Base-by-base conservation (phyloP, 2,797 vertebrate species). In the Ara ararauna region DNA sequence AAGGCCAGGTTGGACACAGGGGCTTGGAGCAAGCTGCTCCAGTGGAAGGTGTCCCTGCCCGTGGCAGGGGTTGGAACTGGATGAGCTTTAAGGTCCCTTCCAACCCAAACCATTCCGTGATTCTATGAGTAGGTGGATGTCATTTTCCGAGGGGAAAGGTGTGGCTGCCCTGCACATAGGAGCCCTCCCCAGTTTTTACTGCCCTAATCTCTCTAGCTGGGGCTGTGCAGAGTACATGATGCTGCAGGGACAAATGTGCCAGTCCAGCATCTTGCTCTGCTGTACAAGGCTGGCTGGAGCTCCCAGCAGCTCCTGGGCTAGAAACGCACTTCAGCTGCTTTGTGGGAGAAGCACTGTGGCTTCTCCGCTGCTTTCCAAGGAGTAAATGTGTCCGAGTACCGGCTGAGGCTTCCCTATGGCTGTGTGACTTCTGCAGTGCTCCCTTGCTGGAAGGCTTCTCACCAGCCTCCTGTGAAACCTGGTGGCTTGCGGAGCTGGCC, bases 261-360 rank as follows among this genome's bases (percentile, higher is more conserved):
- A 56, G 51, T 70, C 60, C 30, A 83, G 54, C 1, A 0, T 51
- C 61, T 62, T 61, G 64, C 56, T 82, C 9, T 80, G 53, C 68
- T 79, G 32, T 27, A 38, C 1, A 1, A 82, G 53, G 18, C 32
- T 61, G 71, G 27, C 89, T 42, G 62, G 80, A 76, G 65, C 44
- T 77, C 65, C 73, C 92, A 84, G 92, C 51, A 88, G 77, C 80
- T 95, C 77, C 80, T 30, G 45, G 53, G 53, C 88, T 93, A 2
- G 5, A 79, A 40, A 83, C 23, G 19, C 0, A 1, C 66, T 86
- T 60, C 0, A 1, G n/a, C 56, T 90, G 68, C 73, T 78, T 74
- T 56, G 51, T 1, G 0, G 44, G 56, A 74, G 82, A 73, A 88
- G 61, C 21, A 0, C 2, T 20, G 76, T 73, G 56, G 23, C 50